phyloP scores from a whole-genome alignment of 2,888 invertebrate genomes.

The Caenorhabditis panamensis region DNA sequence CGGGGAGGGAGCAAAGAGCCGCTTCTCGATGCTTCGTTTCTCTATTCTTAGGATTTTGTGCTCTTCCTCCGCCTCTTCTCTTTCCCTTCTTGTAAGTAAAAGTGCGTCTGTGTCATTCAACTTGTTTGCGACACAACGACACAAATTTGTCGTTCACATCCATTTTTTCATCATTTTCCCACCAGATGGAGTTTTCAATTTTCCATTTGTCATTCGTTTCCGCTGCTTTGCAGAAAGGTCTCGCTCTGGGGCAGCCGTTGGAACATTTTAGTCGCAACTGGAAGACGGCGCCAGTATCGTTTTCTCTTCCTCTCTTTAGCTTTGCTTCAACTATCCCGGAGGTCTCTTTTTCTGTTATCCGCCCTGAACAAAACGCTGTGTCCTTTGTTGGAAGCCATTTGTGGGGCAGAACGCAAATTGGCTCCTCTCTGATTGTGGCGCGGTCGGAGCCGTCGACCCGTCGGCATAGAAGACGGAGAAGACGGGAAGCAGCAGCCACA shows the following conservation, averaged over 20 bases:
- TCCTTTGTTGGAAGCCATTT: constrained; percentile 55
- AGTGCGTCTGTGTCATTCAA: constrained; percentile 9
- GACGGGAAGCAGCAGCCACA: constrained; percentile 7
- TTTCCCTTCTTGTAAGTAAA: constrained; percentile 21
- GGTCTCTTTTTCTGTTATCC: constrained; percentile 39
- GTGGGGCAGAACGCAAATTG: constrained; percentile 56
- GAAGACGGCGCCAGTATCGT: background rate
- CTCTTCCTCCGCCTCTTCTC: constrained; percentile 28
- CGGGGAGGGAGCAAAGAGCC: constrained; percentile 46
- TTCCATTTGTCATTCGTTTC: constrained; percentile 17
- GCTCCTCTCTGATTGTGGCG: constrained; percentile 59
- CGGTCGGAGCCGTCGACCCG: constrained; percentile 18
- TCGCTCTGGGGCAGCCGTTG: constrained; percentile 6
- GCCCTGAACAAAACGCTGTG: constrained; percentile 47
- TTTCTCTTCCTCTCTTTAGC: constrained; percentile 6
- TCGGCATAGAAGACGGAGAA: background rate
- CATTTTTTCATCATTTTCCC: constrained; percentile 3
- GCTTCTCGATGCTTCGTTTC: constrained; percentile 47
- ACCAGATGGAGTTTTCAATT: constrained; percentile 26
- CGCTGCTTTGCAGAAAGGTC: background rate
- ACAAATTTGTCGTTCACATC: constrained; percentile 6
- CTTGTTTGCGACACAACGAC: constrained; percentile 4
- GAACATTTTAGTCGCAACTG: constrained; percentile 15
- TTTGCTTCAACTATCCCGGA: constrained; percentile 7
- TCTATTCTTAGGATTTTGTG: constrained; percentile 50